Conservation (phyloP, 2,797 vertebrate genomes). For the Pangasius djambal region DNA sequence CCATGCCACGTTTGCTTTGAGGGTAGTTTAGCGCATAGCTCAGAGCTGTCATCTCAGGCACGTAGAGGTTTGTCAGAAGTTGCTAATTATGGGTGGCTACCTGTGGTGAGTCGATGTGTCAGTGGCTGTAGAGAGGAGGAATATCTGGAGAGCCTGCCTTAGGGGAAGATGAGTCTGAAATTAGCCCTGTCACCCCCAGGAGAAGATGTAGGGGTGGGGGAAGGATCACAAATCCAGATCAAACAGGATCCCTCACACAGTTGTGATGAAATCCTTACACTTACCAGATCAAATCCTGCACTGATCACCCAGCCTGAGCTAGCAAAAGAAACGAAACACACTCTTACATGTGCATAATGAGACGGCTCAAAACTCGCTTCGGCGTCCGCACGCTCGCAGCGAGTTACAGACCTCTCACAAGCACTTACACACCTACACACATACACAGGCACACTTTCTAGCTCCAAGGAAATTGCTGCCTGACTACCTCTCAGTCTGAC, state of each 20-base stretch:
- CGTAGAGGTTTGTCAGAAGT: constrained; percentile 53
- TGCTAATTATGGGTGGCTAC: constrained; percentile 68
- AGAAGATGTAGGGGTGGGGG: constrained; percentile 61
- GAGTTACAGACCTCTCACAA: constrained; percentile 23
- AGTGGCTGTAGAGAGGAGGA: constrained; percentile 62
- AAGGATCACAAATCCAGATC: constrained; percentile 55
- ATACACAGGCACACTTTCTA: constrained; percentile 5
- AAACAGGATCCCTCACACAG: constrained; percentile 47
- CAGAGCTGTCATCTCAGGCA: constrained; percentile 37
- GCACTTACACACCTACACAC: constrained; percentile 34
- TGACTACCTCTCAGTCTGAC: constrained; percentile 58
- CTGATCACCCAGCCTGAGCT: constrained; percentile 21
- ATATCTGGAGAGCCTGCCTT: constrained; percentile 68
- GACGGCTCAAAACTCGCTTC: background rate
- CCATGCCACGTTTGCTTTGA: background rate
- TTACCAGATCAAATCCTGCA: constrained; percentile 21
- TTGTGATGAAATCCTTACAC: constrained; percentile 43
- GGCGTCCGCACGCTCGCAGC: background rate
- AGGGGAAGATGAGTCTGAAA: constrained; percentile 79
- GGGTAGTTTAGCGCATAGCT: constrained; percentile 22
- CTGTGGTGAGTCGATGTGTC: constrained; percentile 68
- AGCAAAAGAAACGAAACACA: constrained; percentile 8
- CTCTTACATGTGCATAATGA: constrained; percentile 22
- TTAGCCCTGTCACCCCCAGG: constrained; percentile 75
- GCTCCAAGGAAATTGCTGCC: constrained; percentile 58